phyloP scores from a whole-genome alignment of 2,888 invertebrate species.

The Dendrolimus houi region DNA sequence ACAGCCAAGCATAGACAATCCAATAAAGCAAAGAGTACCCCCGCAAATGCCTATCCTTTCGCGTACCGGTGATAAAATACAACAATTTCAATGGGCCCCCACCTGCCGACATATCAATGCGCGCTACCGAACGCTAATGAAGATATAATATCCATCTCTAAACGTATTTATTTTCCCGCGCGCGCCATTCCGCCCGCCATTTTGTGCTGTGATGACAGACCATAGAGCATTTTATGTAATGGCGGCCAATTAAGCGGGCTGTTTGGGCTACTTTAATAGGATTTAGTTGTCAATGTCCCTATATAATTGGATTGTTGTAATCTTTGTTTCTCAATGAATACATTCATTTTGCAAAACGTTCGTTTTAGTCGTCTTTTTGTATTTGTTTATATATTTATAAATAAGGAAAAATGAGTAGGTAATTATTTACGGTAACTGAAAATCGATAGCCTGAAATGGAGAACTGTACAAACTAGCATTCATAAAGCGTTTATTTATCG shows the following conservation, averaged over 20 bases:
- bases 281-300: conserved; percentile 70
- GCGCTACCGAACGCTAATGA: conserved; percentile 63
- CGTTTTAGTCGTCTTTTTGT: not conserved
- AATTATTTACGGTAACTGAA: too few relatives aligned
- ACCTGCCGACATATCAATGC: conserved; percentile 72
- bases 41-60: conserved; percentile 36
- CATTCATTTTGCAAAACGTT: not conserved
- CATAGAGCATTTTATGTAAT: conserved; percentile 60
- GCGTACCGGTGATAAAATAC: conserved; percentile 60
- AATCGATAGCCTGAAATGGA: too few relatives aligned
- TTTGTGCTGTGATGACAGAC: conserved; percentile 61
- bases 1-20: conserved; percentile 26
- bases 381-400: too few relatives aligned
- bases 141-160: conserved; percentile 73
- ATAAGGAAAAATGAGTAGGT: too few relatives aligned
- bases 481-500: too few relatives aligned
- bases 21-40: conserved; percentile 38
- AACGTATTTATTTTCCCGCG: conserved; percentile 64
- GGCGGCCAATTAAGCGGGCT: conserved; percentile 62
- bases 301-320: conserved; percentile 69
- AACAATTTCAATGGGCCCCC: conserved; percentile 64
- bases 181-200: conserved; percentile 45
- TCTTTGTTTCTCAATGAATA: conserved; percentile 41
- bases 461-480: too few relatives aligned
- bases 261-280: conserved; percentile 57